Percentiles rank a stretch among this genome's conserved stretches.
These are phyloP conservation scores for Cyanoderma ruficeps DNA, from an alignment of 2,113 vertebrate species.

Conservation along the genomic window DNA sequence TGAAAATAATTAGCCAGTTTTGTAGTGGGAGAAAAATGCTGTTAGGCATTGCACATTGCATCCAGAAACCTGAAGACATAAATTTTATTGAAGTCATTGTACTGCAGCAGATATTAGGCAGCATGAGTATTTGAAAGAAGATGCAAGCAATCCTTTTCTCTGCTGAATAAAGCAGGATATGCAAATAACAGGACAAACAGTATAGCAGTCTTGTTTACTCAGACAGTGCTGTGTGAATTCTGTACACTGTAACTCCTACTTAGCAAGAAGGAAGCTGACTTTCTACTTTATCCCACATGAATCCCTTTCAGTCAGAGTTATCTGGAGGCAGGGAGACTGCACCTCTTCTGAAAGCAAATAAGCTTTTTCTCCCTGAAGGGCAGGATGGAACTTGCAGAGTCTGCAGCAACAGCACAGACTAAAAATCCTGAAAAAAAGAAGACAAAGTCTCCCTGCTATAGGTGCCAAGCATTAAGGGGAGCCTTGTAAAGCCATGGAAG, in stretches of 20 bases:
- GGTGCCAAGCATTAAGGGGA: not conserved
- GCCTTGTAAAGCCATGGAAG: not conserved
- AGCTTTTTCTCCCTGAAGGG: not conserved
- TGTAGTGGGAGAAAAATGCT: not conserved
- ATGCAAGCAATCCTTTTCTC: not conserved
- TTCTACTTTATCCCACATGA: not conserved
- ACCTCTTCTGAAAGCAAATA: slow-evolving; percentile 12
- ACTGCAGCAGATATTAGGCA: not conserved
- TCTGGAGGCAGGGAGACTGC: not conserved
- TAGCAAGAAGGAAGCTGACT: not conserved
- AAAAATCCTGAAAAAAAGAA: not conserved
- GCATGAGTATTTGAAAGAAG: not conserved
- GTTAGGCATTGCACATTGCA: not conserved
- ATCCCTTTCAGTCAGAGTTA: not conserved
- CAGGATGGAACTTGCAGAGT: not conserved
- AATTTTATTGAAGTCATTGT: not conserved
- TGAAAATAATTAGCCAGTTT: not conserved
- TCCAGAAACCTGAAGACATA: not conserved
- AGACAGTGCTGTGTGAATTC: not conserved
- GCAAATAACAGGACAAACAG: not conserved
- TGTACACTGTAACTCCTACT: not conserved
- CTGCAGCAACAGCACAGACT: not conserved
- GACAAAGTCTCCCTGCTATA: not conserved
- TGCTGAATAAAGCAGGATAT: not conserved
- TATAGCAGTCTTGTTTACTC: not conserved